A percentile compares a stretch with the other conserved stretches of the same genome.
phyloP scores from a whole-genome alignment of 2,888 invertebrate genomes.

The Argyresthia goedartella region DNA sequence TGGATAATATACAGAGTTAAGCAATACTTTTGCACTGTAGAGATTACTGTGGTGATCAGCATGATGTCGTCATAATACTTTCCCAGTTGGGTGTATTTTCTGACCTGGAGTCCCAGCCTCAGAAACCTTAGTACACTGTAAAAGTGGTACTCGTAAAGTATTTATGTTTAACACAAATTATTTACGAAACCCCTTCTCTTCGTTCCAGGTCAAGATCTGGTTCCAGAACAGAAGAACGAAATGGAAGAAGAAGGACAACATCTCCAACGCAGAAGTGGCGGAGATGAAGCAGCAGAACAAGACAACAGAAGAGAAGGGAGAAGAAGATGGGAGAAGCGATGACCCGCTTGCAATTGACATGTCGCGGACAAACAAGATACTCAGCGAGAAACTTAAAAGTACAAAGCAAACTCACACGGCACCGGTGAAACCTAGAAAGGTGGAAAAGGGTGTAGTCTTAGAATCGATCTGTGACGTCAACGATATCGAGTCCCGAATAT shows the following conservation, averaged over 20 bases:
- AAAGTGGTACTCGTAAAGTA: no score
- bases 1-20: no score
- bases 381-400: conserved; percentile 47
- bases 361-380: conserved; percentile 51
- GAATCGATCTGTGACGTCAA: conserved; percentile 45
- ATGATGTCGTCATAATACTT: no score
- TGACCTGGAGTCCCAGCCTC: no score
- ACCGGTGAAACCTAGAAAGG: conserved; percentile 41
- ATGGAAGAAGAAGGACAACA: conserved; percentile 94
- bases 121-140: no score
- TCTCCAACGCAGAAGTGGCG: conserved; percentile 88
- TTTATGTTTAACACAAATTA: no score
- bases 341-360: conserved; percentile 55
- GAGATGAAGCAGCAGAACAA: conserved; percentile 78
- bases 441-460: conserved; percentile 48
- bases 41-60: no score
- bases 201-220: conserved; percentile 89
- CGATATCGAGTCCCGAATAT: conserved; percentile 62
- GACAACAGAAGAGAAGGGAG: conserved; percentile 24
- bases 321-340: conserved; percentile 45
- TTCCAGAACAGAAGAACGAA: conserved; percentile 83
- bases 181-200: conserved; percentile 14
- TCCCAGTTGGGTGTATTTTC: no score
- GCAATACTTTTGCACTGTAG: no score
- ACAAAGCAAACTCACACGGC: conserved; percentile 27